Conservation (phyloP, 2,113 vertebrate species). For the Rhinogobius similis region DNA sequence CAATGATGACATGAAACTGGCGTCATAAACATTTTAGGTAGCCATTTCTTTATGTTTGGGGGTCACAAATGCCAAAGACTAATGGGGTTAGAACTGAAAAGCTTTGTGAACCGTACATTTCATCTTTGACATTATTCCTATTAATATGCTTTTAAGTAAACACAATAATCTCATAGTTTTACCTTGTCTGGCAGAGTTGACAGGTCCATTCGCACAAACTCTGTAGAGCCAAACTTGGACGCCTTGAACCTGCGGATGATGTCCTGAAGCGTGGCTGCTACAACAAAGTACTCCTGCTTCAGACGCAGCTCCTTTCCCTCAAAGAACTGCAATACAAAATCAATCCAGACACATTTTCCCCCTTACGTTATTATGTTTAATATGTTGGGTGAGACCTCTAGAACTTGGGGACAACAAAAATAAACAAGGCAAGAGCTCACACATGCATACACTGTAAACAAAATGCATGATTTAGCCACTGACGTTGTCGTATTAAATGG, state of each 20-base stretch:
- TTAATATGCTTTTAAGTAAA: too few species aligned
- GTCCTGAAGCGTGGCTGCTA: constrained; percentile 90
- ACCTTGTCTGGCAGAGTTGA: constrained; percentile 86
- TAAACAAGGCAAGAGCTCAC: not conserved
- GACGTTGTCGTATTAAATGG: not conserved
- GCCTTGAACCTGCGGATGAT: constrained; percentile 90
- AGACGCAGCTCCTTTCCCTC: constrained; percentile 91
- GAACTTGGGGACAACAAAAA: not conserved
- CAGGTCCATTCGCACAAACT: constrained; percentile 84
- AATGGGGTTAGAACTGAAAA: too few species aligned
- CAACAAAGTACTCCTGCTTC: constrained; percentile 93
- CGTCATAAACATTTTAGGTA: too few species aligned
- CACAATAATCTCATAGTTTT: not conserved
- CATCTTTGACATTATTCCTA: too few species aligned
- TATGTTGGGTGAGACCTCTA: not conserved
- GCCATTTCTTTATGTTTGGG: too few species aligned
- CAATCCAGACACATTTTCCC: not conserved
- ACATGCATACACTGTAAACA: not conserved
- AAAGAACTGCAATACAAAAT: constrained; percentile 80
- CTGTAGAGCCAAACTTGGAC: constrained; percentile 88
- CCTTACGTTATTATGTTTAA: too few species aligned
- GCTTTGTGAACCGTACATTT: too few species aligned
- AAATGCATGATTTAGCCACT: not conserved
- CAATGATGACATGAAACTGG: too few species aligned
- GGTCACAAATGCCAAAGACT: too few species aligned